Evolutionary conservation across 1,140 invertebrate genomes (phyloP).

Genomic region (Macrobrachium rosenbergii): DNA sequence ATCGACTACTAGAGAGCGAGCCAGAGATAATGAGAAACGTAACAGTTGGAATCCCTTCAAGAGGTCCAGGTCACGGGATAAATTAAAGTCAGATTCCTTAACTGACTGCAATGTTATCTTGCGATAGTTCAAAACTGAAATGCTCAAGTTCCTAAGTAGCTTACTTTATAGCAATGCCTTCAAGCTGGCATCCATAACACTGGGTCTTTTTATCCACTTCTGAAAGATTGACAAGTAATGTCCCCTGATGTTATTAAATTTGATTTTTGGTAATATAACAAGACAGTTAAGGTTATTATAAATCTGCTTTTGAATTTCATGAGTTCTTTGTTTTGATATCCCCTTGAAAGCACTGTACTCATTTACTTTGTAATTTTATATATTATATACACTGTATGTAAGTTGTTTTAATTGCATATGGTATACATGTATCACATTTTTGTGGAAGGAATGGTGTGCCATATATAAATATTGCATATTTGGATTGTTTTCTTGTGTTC

Average conservation of each 20-base stretch:
- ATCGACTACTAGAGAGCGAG: constrained; percentile 73
- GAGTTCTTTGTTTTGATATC: too few relatives aligned
- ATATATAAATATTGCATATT: constrained; percentile 7
- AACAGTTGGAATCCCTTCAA: constrained; percentile 80
- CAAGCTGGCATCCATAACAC: constrained; percentile 27
- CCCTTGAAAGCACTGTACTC: background rate
- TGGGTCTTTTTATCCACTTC: constrained; percentile 2
- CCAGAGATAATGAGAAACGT: constrained; percentile 73
- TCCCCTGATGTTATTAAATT: too few relatives aligned
- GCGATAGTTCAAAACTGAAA: constrained; percentile 79
- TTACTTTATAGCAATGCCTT: background rate
- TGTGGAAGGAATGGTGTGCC: background rate
- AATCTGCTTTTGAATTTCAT: too few relatives aligned
- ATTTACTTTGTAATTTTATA: background rate
- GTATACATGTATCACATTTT: constrained; percentile 8
- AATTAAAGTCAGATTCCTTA: constrained; percentile 73
- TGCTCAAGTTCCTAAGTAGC: constrained; percentile 67
- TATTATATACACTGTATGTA: background rate
- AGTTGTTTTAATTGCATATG: background rate
- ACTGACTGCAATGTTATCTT: constrained; percentile 74
- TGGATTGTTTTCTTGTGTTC: background rate
- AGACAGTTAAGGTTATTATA: too few relatives aligned
- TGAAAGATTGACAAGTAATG: too few relatives aligned
- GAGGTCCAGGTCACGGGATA: constrained; percentile 72
- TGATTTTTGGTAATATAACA: too few relatives aligned